Conservation (phyloP, 2,797 vertebrate species). For the Brachyrhaphis roseni region DNA sequence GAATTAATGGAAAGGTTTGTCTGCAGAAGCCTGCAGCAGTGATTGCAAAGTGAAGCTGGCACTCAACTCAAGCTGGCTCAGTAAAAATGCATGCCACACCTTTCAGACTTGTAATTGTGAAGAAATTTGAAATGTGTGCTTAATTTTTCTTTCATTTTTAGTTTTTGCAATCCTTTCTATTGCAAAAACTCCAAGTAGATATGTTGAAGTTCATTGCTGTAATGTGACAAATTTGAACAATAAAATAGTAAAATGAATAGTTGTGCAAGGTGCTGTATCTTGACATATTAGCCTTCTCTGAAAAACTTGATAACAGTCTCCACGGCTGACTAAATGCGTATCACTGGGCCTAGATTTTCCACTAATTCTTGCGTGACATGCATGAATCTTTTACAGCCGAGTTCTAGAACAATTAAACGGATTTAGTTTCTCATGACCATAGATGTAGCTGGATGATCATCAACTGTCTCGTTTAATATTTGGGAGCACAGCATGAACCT, state of each 20-base stretch:
- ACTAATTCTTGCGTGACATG: conserved; percentile 19
- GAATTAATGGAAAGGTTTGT: background rate
- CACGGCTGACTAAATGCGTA: background rate
- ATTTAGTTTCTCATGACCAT: conserved; percentile 13
- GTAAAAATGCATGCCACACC: background rate
- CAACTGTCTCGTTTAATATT: conserved; percentile 22
- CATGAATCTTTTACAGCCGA: conserved; percentile 26
- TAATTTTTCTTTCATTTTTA: background rate
- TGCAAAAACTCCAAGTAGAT: background rate
- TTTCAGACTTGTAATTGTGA: background rate
- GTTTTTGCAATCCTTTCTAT: background rate
- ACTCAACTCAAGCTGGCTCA: background rate
- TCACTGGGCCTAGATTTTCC: conserved; percentile 8
- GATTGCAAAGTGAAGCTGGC: background rate
- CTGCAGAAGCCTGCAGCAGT: background rate
- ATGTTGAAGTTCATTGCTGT: background rate
- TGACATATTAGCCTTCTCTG: background rate
- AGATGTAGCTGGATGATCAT: conserved; percentile 27
- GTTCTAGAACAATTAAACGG: conserved; percentile 19
- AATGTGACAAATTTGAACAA: background rate
- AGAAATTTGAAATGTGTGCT: background rate
- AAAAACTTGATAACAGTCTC: background rate
- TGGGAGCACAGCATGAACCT: conserved; percentile 60
- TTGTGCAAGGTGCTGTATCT: background rate
- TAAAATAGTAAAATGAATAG: background rate